Evolutionary conservation across 1,140 invertebrate genomes (phyloP).

Genomic region (Drosophila jambulina): DNA sequence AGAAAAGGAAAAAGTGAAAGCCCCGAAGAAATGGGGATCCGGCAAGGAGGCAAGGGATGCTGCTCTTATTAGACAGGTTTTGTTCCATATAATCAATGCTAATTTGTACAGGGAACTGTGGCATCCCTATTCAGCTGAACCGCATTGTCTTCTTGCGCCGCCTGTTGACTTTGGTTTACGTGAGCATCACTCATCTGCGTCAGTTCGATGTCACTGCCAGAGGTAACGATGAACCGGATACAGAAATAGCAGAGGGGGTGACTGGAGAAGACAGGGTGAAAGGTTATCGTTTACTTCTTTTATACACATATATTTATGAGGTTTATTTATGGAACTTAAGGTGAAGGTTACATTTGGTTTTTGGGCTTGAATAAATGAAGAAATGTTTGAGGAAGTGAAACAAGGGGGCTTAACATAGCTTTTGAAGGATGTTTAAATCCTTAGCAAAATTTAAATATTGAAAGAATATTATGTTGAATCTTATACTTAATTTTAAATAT

Average conservation of each 20-base stretch:
- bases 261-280: neutral
- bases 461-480: neutral
- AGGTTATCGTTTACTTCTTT: neutral
- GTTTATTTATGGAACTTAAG: neutral
- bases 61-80: slow-evolving; percentile 30
- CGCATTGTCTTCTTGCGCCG: slow-evolving; percentile 10
- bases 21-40: slow-evolving; percentile 2
- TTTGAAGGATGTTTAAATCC: neutral
- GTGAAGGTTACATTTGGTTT: neutral
- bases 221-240: neutral
- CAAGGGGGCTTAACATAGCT: neutral
- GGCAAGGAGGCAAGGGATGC: slow-evolving; percentile 10
- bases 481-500: neutral
- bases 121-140: slow-evolving; percentile 17
- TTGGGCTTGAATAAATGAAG: neutral
- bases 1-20: slow-evolving; percentile 46
- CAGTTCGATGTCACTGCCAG: slow-evolving; percentile 3
- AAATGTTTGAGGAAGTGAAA: neutral
- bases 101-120: slow-evolving; percentile 7
- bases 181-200: slow-evolving; percentile 22
- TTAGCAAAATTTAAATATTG: neutral
- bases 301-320: neutral
- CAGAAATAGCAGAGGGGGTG: neutral
- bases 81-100: slow-evolving; percentile 29
- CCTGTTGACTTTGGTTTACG: slow-evolving; percentile 3